Conservation (phyloP, 1,140 invertebrate genomes). For the Alviniconcha marisindica region DNA sequence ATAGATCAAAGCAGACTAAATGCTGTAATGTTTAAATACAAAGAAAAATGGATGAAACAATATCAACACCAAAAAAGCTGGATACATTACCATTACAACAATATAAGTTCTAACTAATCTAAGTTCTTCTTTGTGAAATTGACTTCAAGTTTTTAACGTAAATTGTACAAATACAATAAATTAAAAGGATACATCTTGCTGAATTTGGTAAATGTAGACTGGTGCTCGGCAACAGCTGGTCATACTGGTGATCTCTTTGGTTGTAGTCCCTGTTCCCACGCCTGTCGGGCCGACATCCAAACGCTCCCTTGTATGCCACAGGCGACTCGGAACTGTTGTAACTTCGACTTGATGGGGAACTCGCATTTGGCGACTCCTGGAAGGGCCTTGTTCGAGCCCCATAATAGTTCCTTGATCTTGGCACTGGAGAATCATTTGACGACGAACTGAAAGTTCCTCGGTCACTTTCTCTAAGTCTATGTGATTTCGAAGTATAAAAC, state of each 20-base stretch:
- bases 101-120: no score
- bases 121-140: no score
- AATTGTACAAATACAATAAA: no score
- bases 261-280: not conserved
- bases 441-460: not conserved
- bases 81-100: no score
- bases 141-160: no score
- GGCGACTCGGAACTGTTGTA: not conserved
- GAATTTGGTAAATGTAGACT: not conserved
- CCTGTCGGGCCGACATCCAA: not conserved
- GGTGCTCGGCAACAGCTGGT: not conserved
- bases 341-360: not conserved
- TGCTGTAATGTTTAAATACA: no score
- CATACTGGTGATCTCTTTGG: not conserved
- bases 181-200: conserved; percentile 26
- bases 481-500: not conserved
- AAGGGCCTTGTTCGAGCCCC: not conserved
- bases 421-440: not conserved
- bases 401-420: no score
- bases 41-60: no score
- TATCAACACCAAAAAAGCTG: no score
- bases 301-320: not conserved
- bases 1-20: no score
- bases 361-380: not conserved
- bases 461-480: not conserved